These are phyloP conservation scores for Trinectes maculatus DNA, from an alignment of 2,113 vertebrate species.

Conservation along the genomic window DNA sequence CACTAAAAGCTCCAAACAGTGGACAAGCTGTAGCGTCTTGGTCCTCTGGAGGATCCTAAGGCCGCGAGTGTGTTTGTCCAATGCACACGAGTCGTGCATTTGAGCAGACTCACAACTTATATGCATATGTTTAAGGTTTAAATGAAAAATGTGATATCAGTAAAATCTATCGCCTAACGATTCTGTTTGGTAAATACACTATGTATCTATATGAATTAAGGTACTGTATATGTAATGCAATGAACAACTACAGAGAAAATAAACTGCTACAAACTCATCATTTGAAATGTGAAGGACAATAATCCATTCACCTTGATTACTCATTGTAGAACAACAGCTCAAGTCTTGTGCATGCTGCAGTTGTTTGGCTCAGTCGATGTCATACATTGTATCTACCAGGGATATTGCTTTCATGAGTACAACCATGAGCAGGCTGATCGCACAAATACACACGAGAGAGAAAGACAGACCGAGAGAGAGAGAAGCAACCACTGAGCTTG, in stretches of 20 bases:
- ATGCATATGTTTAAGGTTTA: constrained; percentile 7
- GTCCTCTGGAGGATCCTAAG: constrained; percentile 34
- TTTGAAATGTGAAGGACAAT: neutral
- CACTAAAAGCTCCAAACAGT: constrained; percentile 57
- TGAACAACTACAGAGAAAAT: no score
- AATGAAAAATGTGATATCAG: neutral
- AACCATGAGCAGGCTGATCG: constrained; percentile 16
- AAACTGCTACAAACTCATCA: neutral
- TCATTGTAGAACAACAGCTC: neutral
- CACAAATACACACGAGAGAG: constrained; percentile 7
- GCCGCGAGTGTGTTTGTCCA: constrained; percentile 30
- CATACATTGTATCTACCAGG: constrained; percentile 1
- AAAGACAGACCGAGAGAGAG: neutral
- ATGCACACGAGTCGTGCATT: neutral
- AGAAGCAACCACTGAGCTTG: constrained; percentile 32
- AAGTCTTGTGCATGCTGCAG: neutral
- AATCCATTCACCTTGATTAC: no score
- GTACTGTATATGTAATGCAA: no score
- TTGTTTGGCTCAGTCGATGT: constrained; percentile 1
- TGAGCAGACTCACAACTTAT: neutral
- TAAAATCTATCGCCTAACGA: neutral
- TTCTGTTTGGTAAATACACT: neutral
- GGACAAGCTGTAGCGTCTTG: constrained; percentile 41
- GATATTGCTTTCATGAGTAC: constrained; percentile 6
- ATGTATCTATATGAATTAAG: neutral